A percentile compares a stretch with the other conserved stretches of the same genome.
These are phyloP conservation scores for Sinocyclocheilus maitianheensis DNA, from an alignment of 2,113 vertebrate species.

Conservation along the genomic window DNA sequence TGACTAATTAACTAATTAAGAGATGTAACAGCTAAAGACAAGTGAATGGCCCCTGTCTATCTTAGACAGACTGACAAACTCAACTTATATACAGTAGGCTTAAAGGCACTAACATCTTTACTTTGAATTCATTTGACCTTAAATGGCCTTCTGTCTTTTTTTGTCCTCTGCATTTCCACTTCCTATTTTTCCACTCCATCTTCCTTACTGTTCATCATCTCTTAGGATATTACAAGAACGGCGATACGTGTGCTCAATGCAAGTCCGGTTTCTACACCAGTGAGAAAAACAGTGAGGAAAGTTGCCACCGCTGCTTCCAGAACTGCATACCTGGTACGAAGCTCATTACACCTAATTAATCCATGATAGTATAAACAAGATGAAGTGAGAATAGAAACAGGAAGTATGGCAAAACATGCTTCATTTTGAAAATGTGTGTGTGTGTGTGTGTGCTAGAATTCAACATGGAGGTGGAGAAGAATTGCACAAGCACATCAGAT, in stretches of 20 bases:
- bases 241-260: slow-evolving; percentile 58
- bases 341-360: neutral
- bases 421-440: slow-evolving; percentile 34
- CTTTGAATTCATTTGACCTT: neutral
- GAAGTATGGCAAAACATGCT: slow-evolving; percentile 24
- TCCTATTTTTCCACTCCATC: neutral
- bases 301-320: slow-evolving; percentile 62
- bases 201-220: neutral
- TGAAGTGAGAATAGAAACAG: slow-evolving; percentile 24
- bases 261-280: slow-evolving; percentile 52
- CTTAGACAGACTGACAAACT: neutral
- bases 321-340: slow-evolving; percentile 68
- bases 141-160: slow-evolving; percentile 28
- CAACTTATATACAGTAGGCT: neutral
- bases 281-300: slow-evolving; percentile 39
- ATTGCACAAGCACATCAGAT: slow-evolving; percentile 35
- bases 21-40: neutral
- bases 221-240: neutral
- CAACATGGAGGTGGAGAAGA: slow-evolving; percentile 30
- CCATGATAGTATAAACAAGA: neutral
- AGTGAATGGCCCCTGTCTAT: neutral
- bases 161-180: neutral
- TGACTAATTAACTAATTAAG: neutral
- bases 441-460: slow-evolving; percentile 30
- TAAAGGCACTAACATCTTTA: neutral